Evolutionary conservation across 2,113 vertebrate species (phyloP), one percentile per base, ranked within the genome.

Genomic region (Symphodus melops): DNA sequence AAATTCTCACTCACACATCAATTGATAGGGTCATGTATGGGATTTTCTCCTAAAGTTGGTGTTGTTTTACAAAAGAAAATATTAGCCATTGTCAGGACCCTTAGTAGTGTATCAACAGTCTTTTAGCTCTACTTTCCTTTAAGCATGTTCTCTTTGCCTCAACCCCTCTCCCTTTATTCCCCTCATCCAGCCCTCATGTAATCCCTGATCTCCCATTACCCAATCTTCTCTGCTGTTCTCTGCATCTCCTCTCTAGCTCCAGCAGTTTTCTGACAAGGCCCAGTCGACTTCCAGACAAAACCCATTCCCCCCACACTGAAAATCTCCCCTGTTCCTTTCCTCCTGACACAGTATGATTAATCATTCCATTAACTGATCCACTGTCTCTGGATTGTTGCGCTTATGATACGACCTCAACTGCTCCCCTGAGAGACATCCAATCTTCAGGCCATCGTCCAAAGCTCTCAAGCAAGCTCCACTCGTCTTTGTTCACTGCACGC

Each of bases 21-120:
- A 74, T 79, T 85, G 84, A 88, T 66, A 73, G 75, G 89, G 84
- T 91, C 88, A 92, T 84, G 90, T 85, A 76, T 83, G 83, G 87
- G 83, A 86, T 86, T 86, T 86, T 77, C 75, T 79, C 79, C 81
- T 81, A 59, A 78, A 80, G 76, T 83, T 82, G 53, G 86, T 75
- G 84, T 91, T 65, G 46, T 74, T 89, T 93, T 86, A 77, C 83
- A 46, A 88, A 83, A 69, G 80, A 83, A 92, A 88, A 89, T 85
- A 90, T 91, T 82, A 90, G 89, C 81, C 60, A 76, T 36, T 84
- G 88, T 91, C 83, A 83, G 70, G 56, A 79, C 42, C 68, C n/a
- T 87, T 89, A 84, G 84, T 54, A 63, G 70, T 68, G 79, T 82
- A 87, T 90, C 78, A 72, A 72, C 60, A 84, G 67, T 69, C 74